Base-by-base conservation (phyloP, 2,113 vertebrate species). In the Nymphicus hollandicus region DNA sequence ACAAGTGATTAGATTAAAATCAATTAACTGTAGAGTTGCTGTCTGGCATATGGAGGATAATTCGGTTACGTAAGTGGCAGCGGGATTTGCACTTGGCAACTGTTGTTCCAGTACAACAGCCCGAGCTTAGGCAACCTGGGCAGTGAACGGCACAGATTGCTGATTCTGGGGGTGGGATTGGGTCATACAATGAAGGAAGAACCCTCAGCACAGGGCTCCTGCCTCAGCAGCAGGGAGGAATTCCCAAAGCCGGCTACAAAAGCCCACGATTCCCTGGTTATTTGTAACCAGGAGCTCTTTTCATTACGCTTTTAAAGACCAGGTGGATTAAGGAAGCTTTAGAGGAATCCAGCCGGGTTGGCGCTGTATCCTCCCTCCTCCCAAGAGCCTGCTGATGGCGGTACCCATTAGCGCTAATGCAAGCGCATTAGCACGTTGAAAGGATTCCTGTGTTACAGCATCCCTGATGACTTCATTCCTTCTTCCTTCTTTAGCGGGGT, bases 1-100 rank as follows among this genome's bases (percentile, higher is more conserved):
- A 63, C 88, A 85, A 84, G 82, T 96, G 93, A 97, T 97, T 81
- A 96, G 77, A 96, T 97, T 97, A 96, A 93, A 96, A 96, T 92
- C 96, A 97, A 97, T 97, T 97, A 97, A 97, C 86, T 82, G 88
- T 84, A 41, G 93, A 89, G 64, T 91, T 46, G 81, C 93, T 89
- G 92, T 76, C 95, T 94, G 95, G 88, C 94, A 89, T 91, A 95
- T 81, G 94, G 93, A 69, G 91, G 95, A 89, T 95, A 95, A 96
- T 95, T 97, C 95, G 81, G 74, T 96, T 95, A 95, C 52, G 4
- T 91, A 97, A 97, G 88, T 4, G 89, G 64, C 91, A 88, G 88
- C 4, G 15, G 94, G 95, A 93, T 96, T 97, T 96, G 84, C 83
- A 43, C 94, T 93, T 81, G 17, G 86, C 91, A 83, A 93, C 95